A percentile compares a stretch with the other conserved stretches of the same genome.
Evolutionary conservation across 1,140 invertebrate genomes (phyloP).

Genomic region (Formica selysi): DNA sequence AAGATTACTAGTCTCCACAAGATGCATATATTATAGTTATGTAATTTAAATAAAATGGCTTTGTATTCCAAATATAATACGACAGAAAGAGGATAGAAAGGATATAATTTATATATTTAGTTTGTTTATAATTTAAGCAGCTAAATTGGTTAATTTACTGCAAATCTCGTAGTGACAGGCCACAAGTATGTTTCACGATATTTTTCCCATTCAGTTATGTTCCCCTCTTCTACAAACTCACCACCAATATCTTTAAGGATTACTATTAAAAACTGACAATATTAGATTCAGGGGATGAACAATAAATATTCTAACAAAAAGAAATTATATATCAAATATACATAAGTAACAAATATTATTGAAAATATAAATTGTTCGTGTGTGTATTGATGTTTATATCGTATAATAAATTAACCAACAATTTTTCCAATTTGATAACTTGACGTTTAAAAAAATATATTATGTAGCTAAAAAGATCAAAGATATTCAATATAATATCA

Average conservation of each 20-base stretch:
- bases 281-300: neutral
- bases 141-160: conserved; percentile 70
- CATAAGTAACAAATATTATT: neutral
- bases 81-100: neutral
- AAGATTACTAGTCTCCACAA: neutral
- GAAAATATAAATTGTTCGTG: neutral
- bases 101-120: neutral
- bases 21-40: neutral
- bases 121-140: neutral
- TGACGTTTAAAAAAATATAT: no score
- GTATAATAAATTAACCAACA: conserved; percentile 9
- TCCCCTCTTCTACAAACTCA: conserved; percentile 79
- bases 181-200: conserved; percentile 85
- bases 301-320: neutral
- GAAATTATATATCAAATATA: neutral
- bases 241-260: conserved; percentile 77
- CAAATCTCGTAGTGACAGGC: conserved; percentile 80
- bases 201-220: conserved; percentile 84
- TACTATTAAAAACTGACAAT: conserved; percentile 65
- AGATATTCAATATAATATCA: neutral
- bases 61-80: neutral
- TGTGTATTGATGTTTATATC: neutral
- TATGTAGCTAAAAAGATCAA: no score
- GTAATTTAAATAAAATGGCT: neutral
- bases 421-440: neutral